A percentile compares a stretch with the other conserved stretches of the same genome.
Conservation (phyloP, 2,113 vertebrate species). For the Setophaga coronata region DNA sequence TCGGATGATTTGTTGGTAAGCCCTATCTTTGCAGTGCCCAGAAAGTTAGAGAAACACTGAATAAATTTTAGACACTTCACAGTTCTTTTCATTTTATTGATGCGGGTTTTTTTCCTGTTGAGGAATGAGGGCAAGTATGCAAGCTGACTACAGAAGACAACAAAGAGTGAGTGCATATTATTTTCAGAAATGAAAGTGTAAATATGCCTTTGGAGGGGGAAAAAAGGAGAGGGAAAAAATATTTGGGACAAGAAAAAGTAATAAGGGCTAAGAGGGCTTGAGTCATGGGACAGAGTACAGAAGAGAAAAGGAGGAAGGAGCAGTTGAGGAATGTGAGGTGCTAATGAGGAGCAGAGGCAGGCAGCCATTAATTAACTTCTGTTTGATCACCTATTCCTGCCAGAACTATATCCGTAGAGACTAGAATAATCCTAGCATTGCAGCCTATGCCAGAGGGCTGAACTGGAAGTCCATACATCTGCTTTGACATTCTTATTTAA, state of each 20-base stretch:
- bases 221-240: neutral
- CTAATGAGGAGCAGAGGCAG: neutral
- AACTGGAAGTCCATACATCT: neutral
- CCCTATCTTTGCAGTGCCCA: neutral
- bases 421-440: neutral
- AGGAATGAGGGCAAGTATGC: neutral
- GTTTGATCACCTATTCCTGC: neutral
- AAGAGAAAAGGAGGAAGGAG: neutral
- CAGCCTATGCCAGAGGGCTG: neutral
- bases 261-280: neutral
- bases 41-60: neutral
- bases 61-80: neutral
- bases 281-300: neutral
- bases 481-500: neutral
- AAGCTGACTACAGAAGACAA: neutral
- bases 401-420: neutral
- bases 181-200: neutral
- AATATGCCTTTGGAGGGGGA: neutral
- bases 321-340: neutral
- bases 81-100: neutral
- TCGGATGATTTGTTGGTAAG: neutral
- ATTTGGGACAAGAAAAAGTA: neutral
- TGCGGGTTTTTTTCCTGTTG: neutral
- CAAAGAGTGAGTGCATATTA: neutral
- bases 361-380: neutral